Evolutionary conservation across 2,113 vertebrate species (phyloP).

Genomic region (Phylloscopus trochilus): DNA sequence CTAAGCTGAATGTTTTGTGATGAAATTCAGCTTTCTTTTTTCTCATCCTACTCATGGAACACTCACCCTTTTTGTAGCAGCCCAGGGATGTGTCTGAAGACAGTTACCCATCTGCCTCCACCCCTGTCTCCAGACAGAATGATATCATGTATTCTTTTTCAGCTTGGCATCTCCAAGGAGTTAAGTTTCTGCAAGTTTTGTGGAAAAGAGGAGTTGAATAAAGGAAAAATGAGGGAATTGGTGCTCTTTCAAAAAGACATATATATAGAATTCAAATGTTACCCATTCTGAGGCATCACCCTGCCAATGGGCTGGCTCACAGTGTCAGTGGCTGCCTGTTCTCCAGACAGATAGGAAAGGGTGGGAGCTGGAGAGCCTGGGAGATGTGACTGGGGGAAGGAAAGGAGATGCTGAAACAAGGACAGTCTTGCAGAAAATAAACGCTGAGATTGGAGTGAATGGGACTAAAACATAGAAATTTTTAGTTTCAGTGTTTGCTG

Average conservation of each 20-base stretch:
- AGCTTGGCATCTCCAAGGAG: background rate
- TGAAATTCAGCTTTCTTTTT: background rate
- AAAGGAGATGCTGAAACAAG: background rate
- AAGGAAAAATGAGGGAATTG: background rate
- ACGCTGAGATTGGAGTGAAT: background rate
- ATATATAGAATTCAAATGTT: background rate
- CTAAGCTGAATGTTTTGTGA: background rate
- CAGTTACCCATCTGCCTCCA: background rate
- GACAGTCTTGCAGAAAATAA: background rate
- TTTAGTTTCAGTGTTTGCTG: background rate
- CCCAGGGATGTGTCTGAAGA: background rate
- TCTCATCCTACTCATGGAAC: background rate
- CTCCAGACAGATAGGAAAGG: background rate
- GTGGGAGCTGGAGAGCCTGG: background rate
- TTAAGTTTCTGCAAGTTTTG: background rate
- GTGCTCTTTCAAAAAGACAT: background rate
- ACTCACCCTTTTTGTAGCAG: background rate
- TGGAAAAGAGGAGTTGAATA: background rate
- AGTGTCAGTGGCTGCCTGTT: background rate
- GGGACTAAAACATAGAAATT: background rate
- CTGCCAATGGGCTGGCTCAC: background rate
- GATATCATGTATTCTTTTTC: background rate
- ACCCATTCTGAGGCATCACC: background rate
- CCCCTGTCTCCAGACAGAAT: slow-evolving; percentile 14
- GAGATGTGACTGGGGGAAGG: background rate